Conservation (phyloP, 2,113 vertebrate species). For the Hypomesus transpacificus region DNA sequence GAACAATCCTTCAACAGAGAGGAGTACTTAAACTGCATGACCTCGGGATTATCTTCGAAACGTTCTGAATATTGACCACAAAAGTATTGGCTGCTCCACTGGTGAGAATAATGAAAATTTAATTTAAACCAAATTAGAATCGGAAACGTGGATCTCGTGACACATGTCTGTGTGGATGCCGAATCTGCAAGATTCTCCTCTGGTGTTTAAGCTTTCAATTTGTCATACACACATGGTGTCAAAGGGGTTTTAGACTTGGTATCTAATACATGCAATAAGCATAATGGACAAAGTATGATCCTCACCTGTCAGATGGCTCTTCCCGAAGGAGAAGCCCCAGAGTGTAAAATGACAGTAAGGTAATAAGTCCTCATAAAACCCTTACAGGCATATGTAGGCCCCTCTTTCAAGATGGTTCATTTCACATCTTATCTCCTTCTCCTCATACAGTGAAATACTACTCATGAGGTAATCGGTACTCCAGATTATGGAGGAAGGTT, state of each 20-base stretch:
- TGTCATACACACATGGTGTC: too few species aligned
- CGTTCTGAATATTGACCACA: not conserved
- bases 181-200: too few species aligned
- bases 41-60: not conserved
- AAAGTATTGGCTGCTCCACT: not conserved
- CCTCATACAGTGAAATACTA: conserved; percentile 6
- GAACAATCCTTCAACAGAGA: conserved; percentile 14
- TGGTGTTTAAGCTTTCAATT: too few species aligned
- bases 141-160: not conserved
- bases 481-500: not conserved
- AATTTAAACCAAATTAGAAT: not conserved
- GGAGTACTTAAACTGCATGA: too few species aligned
- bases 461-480: conserved; percentile 4
- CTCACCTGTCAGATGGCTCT: not conserved
- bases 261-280: too few species aligned
- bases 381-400: not conserved
- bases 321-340: not conserved
- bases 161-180: too few species aligned
- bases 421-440: not conserved
- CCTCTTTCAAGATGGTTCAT: not conserved
- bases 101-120: not conserved
- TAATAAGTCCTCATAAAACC: not conserved
- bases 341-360: not conserved
- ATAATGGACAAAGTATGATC: not conserved
- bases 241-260: too few species aligned